Conservation (phyloP, 2,888 invertebrate species). For the Halictus ligatus region DNA sequence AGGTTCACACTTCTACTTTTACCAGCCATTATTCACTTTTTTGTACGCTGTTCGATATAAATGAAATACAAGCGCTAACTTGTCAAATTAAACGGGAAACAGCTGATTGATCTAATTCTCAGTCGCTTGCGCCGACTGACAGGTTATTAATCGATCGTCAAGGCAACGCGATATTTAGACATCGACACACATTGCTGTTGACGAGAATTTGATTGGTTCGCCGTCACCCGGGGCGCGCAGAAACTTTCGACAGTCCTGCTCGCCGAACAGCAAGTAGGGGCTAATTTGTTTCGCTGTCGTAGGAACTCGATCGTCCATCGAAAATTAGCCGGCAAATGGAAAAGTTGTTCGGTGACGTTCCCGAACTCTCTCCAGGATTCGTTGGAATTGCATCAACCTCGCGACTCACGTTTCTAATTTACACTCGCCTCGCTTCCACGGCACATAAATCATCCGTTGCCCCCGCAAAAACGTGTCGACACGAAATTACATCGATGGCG, state of each 20-base stretch:
- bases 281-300: conserved; percentile 23
- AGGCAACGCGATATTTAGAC: neutral
- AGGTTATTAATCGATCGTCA: neutral
- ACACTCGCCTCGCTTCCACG: neutral
- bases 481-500: conserved; percentile 6
- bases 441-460: neutral
- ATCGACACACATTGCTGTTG: neutral
- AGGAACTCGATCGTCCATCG: neutral
- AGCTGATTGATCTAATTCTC: neutral
- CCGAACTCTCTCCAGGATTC: neutral
- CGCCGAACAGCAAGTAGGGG: neutral
- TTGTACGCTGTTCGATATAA: too few species aligned
- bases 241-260: neutral
- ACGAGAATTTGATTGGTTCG: neutral
- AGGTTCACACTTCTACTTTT: too few species aligned
- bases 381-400: conserved; percentile 6
- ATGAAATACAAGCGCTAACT: too few species aligned
- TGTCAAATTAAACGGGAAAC: neutral
- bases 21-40: too few species aligned
- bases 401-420: conserved; percentile 28
- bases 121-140: neutral
- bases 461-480: conserved; percentile 8
- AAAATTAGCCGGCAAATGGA: conserved; percentile 6
- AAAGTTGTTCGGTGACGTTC: neutral
- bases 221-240: neutral